Conservation (phyloP, 2,888 invertebrate genomes). For the Fragum whitleyi region DNA sequence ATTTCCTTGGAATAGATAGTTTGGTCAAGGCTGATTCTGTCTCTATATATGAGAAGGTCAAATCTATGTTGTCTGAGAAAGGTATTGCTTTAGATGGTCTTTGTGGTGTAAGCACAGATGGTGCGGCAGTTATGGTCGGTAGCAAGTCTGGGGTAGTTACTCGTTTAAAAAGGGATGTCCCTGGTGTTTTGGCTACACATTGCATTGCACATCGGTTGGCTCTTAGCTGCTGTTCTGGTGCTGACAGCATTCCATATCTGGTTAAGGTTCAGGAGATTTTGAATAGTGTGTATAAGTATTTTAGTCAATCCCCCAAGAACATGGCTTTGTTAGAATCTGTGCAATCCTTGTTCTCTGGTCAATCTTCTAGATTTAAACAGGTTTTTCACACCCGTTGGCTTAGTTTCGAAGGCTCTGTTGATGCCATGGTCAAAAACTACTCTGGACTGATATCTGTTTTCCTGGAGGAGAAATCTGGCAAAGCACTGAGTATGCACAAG, state of each 20-base stretch:
- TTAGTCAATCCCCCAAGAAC: slow-evolving; percentile 39
- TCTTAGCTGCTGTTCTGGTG: neutral
- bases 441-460: slow-evolving; percentile 22
- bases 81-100: slow-evolving; percentile 28
- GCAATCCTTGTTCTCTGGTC: neutral
- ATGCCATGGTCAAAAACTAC: slow-evolving; percentile 29
- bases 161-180: slow-evolving; percentile 42
- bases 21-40: slow-evolving; percentile 39
- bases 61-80: slow-evolving; percentile 21
- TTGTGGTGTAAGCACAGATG: slow-evolving; percentile 50
- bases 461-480: slow-evolving; percentile 38
- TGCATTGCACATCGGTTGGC: slow-evolving; percentile 38
- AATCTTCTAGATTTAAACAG: slow-evolving; percentile 27
- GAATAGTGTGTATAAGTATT: slow-evolving; percentile 43
- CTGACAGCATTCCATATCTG: no score
- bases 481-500: slow-evolving; percentile 30
- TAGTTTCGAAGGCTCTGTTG: slow-evolving; percentile 37
- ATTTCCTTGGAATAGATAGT: slow-evolving; percentile 35
- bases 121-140: slow-evolving; percentile 58
- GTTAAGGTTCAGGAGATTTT: no score
- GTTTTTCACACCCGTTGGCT: slow-evolving; percentile 36
- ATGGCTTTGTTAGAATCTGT: slow-evolving; percentile 26
- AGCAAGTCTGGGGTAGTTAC: slow-evolving; percentile 60
- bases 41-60: slow-evolving; percentile 23
- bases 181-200: slow-evolving; percentile 52